Base-by-base conservation (phyloP, 1,140 invertebrate species). In the Ostrea denselamellosa region DNA sequence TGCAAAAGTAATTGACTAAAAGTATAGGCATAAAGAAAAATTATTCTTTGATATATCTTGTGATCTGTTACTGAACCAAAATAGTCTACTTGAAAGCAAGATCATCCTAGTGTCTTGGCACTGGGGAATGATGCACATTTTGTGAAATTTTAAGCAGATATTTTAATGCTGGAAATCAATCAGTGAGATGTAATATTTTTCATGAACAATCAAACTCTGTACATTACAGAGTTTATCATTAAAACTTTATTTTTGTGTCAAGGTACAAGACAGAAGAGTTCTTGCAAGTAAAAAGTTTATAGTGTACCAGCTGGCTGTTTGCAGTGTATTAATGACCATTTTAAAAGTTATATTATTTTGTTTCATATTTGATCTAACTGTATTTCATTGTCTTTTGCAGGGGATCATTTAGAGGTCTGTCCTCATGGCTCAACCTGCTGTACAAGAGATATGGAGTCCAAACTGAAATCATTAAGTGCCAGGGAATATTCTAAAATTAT, bases 401-500 rank as follows among this genome's bases (percentile, higher is more conserved):
- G 88, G 19, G 86, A 89, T 17, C 88, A 89, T 86, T 86, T 89
- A 85, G 88, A 89, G 85, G 86, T 89, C 14, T 89, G 88, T 85
- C 88, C 88, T 22, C 83, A 71, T 9, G 86, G 82, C 25, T 88
- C 68, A 14, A 89, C 88, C 22, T 89, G 88, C 83, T 89, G 88
- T 89, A 89, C 88, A 22, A 85, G 86, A 62, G 88, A 89, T 56
- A 89, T 89, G 88, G 88, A 89, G 81, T 85, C 77, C 44, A 89
- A 89, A 56, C 85, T 89, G 85, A 86, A 86, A 62, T 62, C 83
- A 65, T 68, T 89, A 8, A 85, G 88, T 87, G 83, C 83, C 34
- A 89, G 87, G 71, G 88, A 89, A 82, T 89, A 89, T 87, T 52
- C 83, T 87, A 87, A 83, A 81, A 53, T 87, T 68, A 82, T 89